Evolutionary conservation across 2,797 vertebrate species (phyloP).

Genomic region (Propithecus deckenii): DNA sequence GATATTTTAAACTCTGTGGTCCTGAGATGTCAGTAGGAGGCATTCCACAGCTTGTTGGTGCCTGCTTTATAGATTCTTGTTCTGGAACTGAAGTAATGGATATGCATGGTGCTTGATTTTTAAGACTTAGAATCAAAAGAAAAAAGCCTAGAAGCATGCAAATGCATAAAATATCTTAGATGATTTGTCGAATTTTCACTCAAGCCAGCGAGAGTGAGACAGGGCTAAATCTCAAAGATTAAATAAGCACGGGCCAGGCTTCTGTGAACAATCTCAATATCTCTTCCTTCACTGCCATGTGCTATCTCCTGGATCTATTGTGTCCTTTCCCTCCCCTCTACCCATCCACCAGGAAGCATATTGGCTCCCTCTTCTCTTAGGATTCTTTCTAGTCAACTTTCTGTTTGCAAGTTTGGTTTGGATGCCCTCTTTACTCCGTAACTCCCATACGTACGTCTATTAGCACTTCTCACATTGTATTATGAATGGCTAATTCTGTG

Average conservation of each 20-base stretch:
- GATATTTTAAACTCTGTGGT: neutral
- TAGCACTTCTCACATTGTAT: neutral
- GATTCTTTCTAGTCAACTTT: neutral
- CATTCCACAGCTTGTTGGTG: neutral
- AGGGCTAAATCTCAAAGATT: neutral
- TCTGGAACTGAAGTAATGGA: neutral
- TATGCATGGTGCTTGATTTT: neutral
- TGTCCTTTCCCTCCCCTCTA: too few species aligned
- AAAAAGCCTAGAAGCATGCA: neutral
- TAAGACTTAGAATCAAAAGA: neutral
- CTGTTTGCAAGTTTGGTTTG: neutral
- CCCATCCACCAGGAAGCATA: neutral
- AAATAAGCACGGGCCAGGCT: neutral
- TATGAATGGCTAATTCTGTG: neutral
- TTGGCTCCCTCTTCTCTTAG: neutral
- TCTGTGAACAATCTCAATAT: neutral
- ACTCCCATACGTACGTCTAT: too few species aligned
- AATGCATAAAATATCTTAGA: neutral
- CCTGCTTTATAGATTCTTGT: neutral
- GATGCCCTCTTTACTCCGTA: accelerated
- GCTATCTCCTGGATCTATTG: neutral
- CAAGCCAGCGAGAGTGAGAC: neutral
- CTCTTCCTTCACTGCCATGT: neutral
- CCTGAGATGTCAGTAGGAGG: neutral
- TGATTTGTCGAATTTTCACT: neutral